Evolutionary conservation across 1,140 invertebrate genomes (phyloP), one percentile per base, ranked within the genome.

Genomic region (Ceratosolen fusciceps): DNA sequence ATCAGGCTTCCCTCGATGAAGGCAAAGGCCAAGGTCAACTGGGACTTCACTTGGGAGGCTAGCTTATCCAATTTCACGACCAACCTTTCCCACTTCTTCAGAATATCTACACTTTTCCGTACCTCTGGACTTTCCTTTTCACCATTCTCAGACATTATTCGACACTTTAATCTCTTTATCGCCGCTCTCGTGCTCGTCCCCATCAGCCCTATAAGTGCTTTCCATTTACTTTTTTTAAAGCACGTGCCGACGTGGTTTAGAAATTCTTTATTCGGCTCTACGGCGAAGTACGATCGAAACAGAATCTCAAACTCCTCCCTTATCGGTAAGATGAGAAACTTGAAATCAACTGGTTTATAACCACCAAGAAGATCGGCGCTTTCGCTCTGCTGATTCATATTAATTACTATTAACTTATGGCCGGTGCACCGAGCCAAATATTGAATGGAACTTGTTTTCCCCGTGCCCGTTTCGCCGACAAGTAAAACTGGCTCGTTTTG

Each of bases 311-410:
- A 99, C 85, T 98, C 96, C 79, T 95, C 92, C 80, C 93, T 92
- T 10, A 99, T 91, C 1, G 97, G 96, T 67, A 91, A 90, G 8
- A 99, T 93, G 0, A 98, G 91, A 84, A 94, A 94, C 86, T 95
- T 96, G 3, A 99, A 86, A 89, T 99, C 97, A 0, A 99, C 95
- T 0, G 98, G 98, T 90, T 99, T 99, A 84, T 96, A 99, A 2
- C 98, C 98, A 83, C 98, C 99, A 1, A 99, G 91, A 16, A 99
- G 91, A 92, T 99, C 98, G 3, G 96, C 93, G 68, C 96, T 97
- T 90, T 99, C 98, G 83, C 96, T 99, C 88, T 99, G 98, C 88
- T 99, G 98, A 88, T 99, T 99, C 95, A 99, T 96, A 88, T 99
- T 99, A n/a, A 99, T 96, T 0, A 99, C 98, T 56, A 96, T 92